Percentiles rank a stretch among this genome's conserved stretches.
phyloP scores from a whole-genome alignment of 2,113 vertebrate genomes.

The Numida meleagris region DNA sequence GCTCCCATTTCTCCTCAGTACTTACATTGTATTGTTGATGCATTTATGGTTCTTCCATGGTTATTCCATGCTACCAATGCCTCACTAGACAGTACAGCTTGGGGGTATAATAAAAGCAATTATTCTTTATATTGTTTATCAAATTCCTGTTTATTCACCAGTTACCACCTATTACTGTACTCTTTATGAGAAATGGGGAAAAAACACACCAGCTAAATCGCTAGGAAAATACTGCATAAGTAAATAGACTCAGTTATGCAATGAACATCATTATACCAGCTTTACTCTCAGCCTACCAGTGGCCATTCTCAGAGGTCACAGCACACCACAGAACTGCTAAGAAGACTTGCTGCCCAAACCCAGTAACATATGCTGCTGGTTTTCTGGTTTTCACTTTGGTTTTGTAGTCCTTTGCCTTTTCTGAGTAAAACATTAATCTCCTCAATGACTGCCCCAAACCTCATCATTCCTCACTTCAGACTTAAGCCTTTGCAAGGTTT shows the following conservation, averaged over 20 bases:
- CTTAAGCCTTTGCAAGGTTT: neutral
- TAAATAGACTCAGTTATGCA: neutral
- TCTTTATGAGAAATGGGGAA: neutral
- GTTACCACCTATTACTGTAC: neutral
- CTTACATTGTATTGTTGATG: neutral
- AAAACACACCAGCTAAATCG: neutral
- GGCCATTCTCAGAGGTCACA: neutral
- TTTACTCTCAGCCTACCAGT: neutral
- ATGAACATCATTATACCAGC: neutral
- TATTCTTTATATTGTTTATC: neutral
- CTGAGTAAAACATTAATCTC: neutral
- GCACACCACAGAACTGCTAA: neutral
- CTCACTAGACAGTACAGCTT: neutral
- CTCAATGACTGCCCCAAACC: fast-evolving
- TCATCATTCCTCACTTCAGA: neutral
- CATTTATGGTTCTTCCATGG: neutral
- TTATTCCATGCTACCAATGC: neutral
- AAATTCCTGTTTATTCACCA: neutral
- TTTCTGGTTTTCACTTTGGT: neutral
- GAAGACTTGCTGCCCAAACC: neutral
- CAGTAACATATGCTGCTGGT: neutral
- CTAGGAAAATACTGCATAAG: neutral
- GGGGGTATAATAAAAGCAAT: neutral
- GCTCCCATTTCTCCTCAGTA: neutral
- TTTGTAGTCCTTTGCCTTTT: neutral